Evolutionary conservation across 2,797 vertebrate species (phyloP), one percentile per base, ranked within the genome.

Genomic region (Sparidentex hasta): DNA sequence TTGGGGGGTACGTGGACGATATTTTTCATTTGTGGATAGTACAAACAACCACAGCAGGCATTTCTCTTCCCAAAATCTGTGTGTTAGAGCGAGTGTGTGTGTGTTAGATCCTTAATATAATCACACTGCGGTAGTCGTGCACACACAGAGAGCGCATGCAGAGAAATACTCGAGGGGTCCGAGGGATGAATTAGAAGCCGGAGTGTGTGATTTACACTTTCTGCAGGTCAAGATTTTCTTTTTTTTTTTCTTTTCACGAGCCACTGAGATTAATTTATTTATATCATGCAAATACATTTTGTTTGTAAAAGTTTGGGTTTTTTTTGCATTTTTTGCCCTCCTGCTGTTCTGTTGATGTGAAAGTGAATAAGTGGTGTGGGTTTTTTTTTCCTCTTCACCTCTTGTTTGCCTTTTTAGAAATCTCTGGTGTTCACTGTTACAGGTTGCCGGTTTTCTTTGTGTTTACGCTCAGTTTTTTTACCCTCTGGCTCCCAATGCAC

Each of bases 181-280:
- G 51, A 62, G 62, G 68, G 33, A 74, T 73, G 70, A 83, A 81
- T 85, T 74, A 71, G 57, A 81, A 58, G 51, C 58, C 20, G 1
- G 13, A 48, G 18, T 66, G 68, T 75, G 81, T 65, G 71, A 82
- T 74, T 85, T 82, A 76, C 71, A 88, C 81, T 56, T 85, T 86
- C 81, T 84, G 73, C 78, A 33, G 82, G 66, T 91, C 88, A 80
- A 78, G 87, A 79, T 65, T 82, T 78, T 62, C 20, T 21, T 63
- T n/a, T 38, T 38, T 38, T 38, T 80, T 80, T 83, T 72, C 33
- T 74, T 84, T 87, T 83, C 48, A 69, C 65, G 70, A 81, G n/a
- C 72, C 73, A 59, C 71, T 29, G 64, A 86, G 51, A 86, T 50
- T 62, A 23, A 83, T 27, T 66, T 48, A 83, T 84, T 81, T 71